Base-by-base conservation (phyloP, 1,140 invertebrate species). In the Aphelenchoides fujianensis region DNA sequence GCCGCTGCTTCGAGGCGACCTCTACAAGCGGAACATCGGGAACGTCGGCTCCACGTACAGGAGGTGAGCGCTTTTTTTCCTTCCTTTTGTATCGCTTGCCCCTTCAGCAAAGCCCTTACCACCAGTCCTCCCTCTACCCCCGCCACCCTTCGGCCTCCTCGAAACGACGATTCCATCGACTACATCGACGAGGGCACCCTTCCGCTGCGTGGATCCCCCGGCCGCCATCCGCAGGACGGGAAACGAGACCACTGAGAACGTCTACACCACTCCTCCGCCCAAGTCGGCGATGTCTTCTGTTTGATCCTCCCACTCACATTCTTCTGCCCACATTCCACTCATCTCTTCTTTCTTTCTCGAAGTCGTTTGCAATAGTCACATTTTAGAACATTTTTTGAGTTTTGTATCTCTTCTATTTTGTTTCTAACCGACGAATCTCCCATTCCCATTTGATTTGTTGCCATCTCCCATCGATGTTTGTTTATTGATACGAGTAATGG, bases 121-220 rank as follows among this genome's bases (percentile, higher is more conserved):
- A 35, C 27, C 59, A 27, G n/a, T n/a, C 59, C 27, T 31, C n/a
- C 16, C 16, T 66, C 16, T 66, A 66, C 32, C 63, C 16, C 34
- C 31, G 36, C 16, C 1, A 2, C 23, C 27, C 3, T 35, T n/a
- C 12, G 12, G 2, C 27, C 36, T 41, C n/a, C 31, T 23, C 16
- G 53, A 16, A 35, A 30, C 0, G 36, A 66, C 3, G 16, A 66
- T 19, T 36, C 63, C 1, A 66, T 66, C 1, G 63, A 66, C 16
- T 66, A 36, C 63, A 66, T 66, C 63, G 63, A 66, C 32, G n/a
- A n/a, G n/a, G 63, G 63, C 63, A 66, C 63, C 30, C 36, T 66
- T 2, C 63, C 63, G 23, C 2, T 66, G 63, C 16, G 63, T 2
- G 32, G 31, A 23, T 32, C 55, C 34, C 55, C 55, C 55, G 19